Conservation (phyloP, 92 coral and sea anemone genomes). For the Actinostola sp. region DNA sequence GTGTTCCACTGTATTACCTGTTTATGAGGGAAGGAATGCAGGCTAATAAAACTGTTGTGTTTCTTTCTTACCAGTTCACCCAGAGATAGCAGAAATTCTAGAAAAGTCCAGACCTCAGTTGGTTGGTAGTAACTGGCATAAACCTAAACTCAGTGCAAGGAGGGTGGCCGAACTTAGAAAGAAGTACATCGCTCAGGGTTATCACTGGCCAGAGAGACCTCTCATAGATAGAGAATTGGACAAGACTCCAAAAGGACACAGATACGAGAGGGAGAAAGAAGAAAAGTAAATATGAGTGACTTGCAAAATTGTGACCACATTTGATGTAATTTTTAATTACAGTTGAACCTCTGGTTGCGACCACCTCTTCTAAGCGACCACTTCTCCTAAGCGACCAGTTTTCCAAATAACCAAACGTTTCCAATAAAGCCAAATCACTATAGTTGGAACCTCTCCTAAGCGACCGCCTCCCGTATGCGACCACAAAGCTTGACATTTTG, state of each 20-base stretch:
- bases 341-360: too few relatives aligned
- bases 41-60: background rate
- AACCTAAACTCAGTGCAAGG: constrained; percentile 90
- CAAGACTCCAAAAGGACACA: constrained; percentile 85
- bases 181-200: constrained; percentile 72
- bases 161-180: constrained; percentile 81
- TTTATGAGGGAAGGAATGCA: too few relatives aligned
- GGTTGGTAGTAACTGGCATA: constrained; percentile 82
- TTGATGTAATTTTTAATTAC: too few relatives aligned
- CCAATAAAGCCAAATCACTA: too few relatives aligned
- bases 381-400: too few relatives aligned
- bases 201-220: constrained; percentile 94
- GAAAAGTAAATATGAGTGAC: constrained; percentile 72
- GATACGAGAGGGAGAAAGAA: constrained; percentile 72
- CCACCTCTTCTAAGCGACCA: too few relatives aligned
- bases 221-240: constrained; percentile 85
- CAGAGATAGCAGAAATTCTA: constrained; percentile 78
- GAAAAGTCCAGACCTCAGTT: constrained; percentile 77
- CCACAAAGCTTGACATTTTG: too few relatives aligned
- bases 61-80: constrained; percentile 47
- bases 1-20: too few relatives aligned
- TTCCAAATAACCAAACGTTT: too few relatives aligned
- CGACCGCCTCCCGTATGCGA: too few relatives aligned
- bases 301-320: too few relatives aligned
- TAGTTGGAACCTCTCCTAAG: too few relatives aligned